These are phyloP conservation scores for Balanococcus diminutus DNA, from an alignment of 2,888 invertebrate genomes.

Conservation along the genomic window DNA sequence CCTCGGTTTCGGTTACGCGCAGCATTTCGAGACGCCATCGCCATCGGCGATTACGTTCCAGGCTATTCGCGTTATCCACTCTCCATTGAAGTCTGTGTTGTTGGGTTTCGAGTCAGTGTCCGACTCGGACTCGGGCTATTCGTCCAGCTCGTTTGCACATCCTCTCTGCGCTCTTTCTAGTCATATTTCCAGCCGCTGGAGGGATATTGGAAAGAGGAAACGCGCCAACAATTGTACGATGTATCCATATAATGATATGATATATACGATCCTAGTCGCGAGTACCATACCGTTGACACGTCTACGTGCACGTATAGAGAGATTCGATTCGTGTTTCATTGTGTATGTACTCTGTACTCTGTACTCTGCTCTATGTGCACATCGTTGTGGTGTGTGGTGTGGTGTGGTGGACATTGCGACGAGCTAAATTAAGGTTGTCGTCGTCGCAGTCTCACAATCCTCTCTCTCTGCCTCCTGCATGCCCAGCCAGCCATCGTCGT, in stretches of 20 bases:
- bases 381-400: too few relatives aligned
- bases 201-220: not conserved
- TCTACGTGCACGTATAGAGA: not conserved
- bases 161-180: not conserved
- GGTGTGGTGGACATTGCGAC: not conserved
- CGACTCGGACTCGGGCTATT: too few relatives aligned
- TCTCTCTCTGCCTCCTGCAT: not conserved
- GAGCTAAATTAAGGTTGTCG: not conserved
- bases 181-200: not conserved
- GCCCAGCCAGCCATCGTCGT: not conserved
- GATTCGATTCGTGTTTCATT: too few relatives aligned
- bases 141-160: not conserved
- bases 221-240: not conserved
- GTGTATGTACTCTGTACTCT: not conserved
- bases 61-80: not conserved
- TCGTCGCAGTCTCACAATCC: not conserved
- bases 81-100: not conserved
- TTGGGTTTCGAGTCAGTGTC: too few relatives aligned
- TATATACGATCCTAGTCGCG: not conserved
- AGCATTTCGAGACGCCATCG: not conserved
- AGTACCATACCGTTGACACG: not conserved
- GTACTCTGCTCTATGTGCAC: not conserved
- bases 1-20: not conserved
- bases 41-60: slow-evolving; percentile 14
- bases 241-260: not conserved